Percentiles rank a stretch among this genome's conserved stretches.
phyloP scores from a whole-genome alignment of 2,797 vertebrate species.

The Acanthurus lineatus region DNA sequence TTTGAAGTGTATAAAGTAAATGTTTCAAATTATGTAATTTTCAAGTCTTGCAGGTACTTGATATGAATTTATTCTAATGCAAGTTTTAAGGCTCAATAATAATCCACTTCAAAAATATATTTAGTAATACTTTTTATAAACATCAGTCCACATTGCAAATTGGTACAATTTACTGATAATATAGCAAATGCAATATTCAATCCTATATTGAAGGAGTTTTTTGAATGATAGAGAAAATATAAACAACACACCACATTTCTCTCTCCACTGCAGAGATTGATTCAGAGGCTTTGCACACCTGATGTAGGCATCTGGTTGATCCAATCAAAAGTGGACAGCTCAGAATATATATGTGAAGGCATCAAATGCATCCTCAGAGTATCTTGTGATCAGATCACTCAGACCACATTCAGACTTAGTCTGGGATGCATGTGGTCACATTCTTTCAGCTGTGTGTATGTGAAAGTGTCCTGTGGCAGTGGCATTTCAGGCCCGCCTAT shows the following conservation, averaged over 20 bases:
- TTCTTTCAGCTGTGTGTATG: no score
- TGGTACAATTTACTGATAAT: neutral
- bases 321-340: no score
- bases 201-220: slow-evolving; percentile 1
- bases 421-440: no score
- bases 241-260: slow-evolving; percentile 32
- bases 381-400: no score
- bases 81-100: slow-evolving; percentile 15
- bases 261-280: slow-evolving; percentile 58
- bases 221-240: slow-evolving; percentile 39
- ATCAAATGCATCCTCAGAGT: no score
- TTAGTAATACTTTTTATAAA: slow-evolving; percentile 9
- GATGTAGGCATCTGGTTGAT: no score
- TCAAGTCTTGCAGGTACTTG: neutral
- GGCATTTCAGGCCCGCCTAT: no score
- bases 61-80: neutral
- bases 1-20: neutral
- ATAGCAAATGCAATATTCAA: slow-evolving; percentile 15
- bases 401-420: no score
- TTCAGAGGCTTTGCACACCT: slow-evolving; percentile 11
- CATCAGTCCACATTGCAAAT: slow-evolving; percentile 3
- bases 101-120: neutral
- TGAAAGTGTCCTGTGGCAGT: no score
- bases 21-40: neutral
- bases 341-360: no score